phyloP scores from a whole-genome alignment of 2,888 invertebrate species.

The Drosophila cognata region DNA sequence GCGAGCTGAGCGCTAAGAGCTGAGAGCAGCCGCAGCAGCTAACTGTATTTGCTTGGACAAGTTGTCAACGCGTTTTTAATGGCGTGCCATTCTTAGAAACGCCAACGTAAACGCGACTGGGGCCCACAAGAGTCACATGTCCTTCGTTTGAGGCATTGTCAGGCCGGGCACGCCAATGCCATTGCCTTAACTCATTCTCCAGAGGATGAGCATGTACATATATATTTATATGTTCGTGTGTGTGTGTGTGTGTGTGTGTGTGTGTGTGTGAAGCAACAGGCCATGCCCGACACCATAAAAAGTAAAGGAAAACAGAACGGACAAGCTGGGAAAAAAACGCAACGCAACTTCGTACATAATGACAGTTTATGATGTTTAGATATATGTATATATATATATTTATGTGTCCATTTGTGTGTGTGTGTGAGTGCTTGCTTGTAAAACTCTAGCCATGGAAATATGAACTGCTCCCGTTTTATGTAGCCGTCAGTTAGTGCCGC shows the following conservation, averaged over 20 bases:
- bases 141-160: constrained; percentile 62
- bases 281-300: constrained; percentile 71
- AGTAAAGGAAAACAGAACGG: constrained; percentile 48
- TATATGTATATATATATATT: background rate
- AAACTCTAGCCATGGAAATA: constrained; percentile 29
- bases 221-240: too few species aligned
- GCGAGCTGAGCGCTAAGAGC: background rate
- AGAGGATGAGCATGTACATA: constrained; percentile 28
- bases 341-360: constrained; percentile 73
- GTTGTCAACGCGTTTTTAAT: constrained; percentile 70
- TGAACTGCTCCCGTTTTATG: constrained; percentile 59
- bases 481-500: constrained; percentile 49
- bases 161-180: constrained; percentile 68
- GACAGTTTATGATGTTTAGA: constrained; percentile 67
- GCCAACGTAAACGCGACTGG: constrained; percentile 37
- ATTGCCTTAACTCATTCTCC: constrained; percentile 48
- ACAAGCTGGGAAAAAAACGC: constrained; percentile 29
- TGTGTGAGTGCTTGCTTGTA: constrained; percentile 19
- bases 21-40: constrained; percentile 3
- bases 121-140: constrained; percentile 57
- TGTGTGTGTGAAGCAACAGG: constrained; percentile 67
- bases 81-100: constrained; percentile 66
- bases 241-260: constrained; percentile 19
- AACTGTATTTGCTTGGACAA: constrained; percentile 13
- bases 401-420: background rate